These are phyloP conservation scores for Parelbella ahira DNA, from an alignment of 2,888 invertebrate species.

Conservation along the genomic window DNA sequence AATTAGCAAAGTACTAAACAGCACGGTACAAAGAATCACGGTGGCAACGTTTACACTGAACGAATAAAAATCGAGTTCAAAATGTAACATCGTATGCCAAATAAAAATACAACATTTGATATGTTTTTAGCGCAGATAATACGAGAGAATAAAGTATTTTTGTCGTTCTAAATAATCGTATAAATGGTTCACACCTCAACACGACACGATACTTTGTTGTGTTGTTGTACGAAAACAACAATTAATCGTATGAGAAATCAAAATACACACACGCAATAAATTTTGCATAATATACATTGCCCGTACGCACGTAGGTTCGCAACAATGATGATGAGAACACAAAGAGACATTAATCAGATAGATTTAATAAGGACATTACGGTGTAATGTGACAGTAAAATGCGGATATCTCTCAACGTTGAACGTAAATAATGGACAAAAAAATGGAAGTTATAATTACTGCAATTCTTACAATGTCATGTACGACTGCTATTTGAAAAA, in stretches of 20 bases:
- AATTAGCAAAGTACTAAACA: conserved; percentile 11
- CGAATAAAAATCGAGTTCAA: no score
- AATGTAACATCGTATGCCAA: no score
- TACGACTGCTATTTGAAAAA: no score
- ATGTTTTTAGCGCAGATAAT: no score
- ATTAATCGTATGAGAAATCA: conserved; percentile 9
- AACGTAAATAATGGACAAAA: conserved; percentile 15
- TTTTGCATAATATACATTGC: conserved; percentile 6
- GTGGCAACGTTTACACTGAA: not conserved
- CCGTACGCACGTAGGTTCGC: conserved; percentile 4
- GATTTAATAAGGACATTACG: conserved; percentile 17
- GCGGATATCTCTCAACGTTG: conserved; percentile 29
- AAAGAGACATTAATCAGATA: conserved; percentile 17
- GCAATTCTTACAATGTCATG: conserved; percentile 17
- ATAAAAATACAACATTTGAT: no score
- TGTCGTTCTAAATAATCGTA: not conserved
- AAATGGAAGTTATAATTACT: conserved; percentile 12
- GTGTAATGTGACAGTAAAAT: conserved; percentile 25
- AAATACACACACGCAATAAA: conserved; percentile 10
- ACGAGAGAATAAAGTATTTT: conserved; percentile 15
- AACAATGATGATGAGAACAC: conserved; percentile 15
- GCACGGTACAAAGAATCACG: conserved; percentile 1
- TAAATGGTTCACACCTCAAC: conserved; percentile 7
- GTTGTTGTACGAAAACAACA: conserved; percentile 9
- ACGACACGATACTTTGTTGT: no score